These are phyloP conservation scores for Aethina tumida DNA, from an alignment of 1,140 invertebrate species.

Conservation along the genomic window DNA sequence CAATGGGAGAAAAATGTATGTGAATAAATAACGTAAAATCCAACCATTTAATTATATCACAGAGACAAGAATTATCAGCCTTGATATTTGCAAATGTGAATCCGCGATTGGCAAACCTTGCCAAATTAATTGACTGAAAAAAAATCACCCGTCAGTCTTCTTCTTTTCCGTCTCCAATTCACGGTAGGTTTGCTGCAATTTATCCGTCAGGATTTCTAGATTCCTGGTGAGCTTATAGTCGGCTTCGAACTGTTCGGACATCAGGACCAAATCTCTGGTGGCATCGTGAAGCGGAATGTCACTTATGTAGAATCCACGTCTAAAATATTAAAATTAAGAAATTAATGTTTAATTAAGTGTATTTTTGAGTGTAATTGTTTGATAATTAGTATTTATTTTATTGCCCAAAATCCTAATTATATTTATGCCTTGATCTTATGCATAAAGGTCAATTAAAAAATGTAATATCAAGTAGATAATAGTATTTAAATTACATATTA, in stretches of 20 bases:
- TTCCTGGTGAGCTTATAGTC: conserved; percentile 96
- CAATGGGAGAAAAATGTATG: too few species aligned
- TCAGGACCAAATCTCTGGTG: conserved; percentile 88
- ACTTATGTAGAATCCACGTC: conserved; percentile 82
- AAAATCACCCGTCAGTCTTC: conserved; percentile 83
- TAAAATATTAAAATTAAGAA: conserved; percentile 29
- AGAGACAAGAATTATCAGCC: too few species aligned
- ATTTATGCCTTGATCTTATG: too few species aligned
- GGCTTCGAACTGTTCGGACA: conserved; percentile 96
- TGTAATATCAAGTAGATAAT: too few species aligned
- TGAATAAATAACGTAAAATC: too few species aligned
- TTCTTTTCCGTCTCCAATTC: conserved; percentile 93
- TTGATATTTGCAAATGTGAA: too few species aligned
- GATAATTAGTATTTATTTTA: neutral
- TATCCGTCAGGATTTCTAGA: conserved; percentile 91
- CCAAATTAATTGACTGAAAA: too few species aligned
- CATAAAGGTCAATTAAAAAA: too few species aligned
- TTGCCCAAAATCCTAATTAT: neutral
- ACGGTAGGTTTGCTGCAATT: conserved; percentile 88
- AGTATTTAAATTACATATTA: too few species aligned
- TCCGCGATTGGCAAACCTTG: too few species aligned
- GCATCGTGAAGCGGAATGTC: conserved; percentile 96
- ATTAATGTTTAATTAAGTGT: too few species aligned
- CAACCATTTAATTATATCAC: too few species aligned
- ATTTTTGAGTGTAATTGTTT: neutral